Evolutionary conservation across 2,888 invertebrate species (phyloP).

Genomic region (Ornithoptera alexandrae): DNA sequence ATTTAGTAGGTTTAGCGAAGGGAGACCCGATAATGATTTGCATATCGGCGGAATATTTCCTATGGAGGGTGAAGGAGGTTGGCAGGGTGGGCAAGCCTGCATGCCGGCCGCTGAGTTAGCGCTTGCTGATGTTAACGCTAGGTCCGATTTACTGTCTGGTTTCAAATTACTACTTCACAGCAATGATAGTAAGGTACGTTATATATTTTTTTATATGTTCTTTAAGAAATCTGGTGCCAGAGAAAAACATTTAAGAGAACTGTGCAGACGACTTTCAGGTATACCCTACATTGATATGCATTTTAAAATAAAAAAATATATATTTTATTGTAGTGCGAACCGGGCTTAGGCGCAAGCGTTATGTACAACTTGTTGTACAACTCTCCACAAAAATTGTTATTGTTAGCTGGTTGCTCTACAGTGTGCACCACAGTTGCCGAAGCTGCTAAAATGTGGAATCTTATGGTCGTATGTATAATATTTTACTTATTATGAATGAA

Average conservation of each 20-base stretch:
- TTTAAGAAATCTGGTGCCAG: too few species aligned
- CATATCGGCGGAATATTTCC: slow-evolving; percentile 99
- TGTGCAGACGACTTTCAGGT: slow-evolving; percentile 3
- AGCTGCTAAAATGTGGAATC: slow-evolving; percentile 99
- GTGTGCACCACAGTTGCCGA: slow-evolving; percentile 99
- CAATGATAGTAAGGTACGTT: slow-evolving; percentile 95
- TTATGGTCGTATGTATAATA: slow-evolving; percentile 93
- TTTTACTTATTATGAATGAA: background rate
- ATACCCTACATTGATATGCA: background rate
- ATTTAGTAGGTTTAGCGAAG: slow-evolving; percentile 58
- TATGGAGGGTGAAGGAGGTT: slow-evolving; percentile 96
- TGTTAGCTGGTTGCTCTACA: slow-evolving; percentile 98
- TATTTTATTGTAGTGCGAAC: slow-evolving; percentile 89
- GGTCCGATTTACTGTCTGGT: slow-evolving; percentile 92
- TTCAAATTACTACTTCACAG: slow-evolving; percentile 94
- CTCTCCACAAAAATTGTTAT: slow-evolving; percentile 94
- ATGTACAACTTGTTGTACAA: slow-evolving; percentile 99
- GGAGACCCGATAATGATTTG: slow-evolving; percentile 84
- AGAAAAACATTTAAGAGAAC: too few species aligned
- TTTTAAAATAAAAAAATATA: background rate
- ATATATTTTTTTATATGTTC: background rate
- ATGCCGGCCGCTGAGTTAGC: slow-evolving; percentile 98
- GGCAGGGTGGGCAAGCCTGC: slow-evolving; percentile 99
- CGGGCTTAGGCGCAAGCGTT: slow-evolving; percentile 97
- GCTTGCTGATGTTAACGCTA: slow-evolving; percentile 95